Conservation (phyloP, 1,140 invertebrate genomes). For the Scaptomyza montana region DNA sequence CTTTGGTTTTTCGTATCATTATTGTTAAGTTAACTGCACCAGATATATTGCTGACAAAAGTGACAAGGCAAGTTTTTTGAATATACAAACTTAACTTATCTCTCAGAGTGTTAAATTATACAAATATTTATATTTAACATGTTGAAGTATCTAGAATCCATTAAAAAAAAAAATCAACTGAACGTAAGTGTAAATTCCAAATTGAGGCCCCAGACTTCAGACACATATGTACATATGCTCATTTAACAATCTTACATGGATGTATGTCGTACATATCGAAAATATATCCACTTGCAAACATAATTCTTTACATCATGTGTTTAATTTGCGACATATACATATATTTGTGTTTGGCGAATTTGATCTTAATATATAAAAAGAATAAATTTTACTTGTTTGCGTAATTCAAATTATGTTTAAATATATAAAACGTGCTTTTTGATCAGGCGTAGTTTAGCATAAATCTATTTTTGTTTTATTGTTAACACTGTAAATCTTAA, state of each 20-base stretch:
- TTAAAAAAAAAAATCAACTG: not conserved
- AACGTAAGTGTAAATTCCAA: not conserved
- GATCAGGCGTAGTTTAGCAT: not conserved
- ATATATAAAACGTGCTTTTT: too few species aligned
- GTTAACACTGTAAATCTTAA: not conserved
- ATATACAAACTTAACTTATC: conserved; percentile 29
- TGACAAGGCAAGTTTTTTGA: conserved; percentile 12
- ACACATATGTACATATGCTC: too few species aligned
- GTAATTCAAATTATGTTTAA: too few species aligned
- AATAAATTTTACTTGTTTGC: too few species aligned
- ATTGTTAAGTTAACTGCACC: not conserved
- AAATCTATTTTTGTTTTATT: not conserved
- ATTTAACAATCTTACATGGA: too few species aligned
- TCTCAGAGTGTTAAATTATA: conserved; percentile 15
- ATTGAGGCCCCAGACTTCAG: too few species aligned
- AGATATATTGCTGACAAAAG: not conserved
- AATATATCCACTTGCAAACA: not conserved
- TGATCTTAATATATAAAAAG: too few species aligned
- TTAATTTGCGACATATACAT: not conserved
- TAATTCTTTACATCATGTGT: too few species aligned
- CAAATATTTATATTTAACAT: not conserved
- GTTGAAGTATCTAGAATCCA: conserved; percentile 7
- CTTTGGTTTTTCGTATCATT: conserved; percentile 4
- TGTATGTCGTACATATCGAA: too few species aligned
- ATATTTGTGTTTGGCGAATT: too few species aligned